These are phyloP conservation scores for Ciconia boyciana DNA, from an alignment of 2,113 vertebrate genomes.

Conservation along the genomic window DNA sequence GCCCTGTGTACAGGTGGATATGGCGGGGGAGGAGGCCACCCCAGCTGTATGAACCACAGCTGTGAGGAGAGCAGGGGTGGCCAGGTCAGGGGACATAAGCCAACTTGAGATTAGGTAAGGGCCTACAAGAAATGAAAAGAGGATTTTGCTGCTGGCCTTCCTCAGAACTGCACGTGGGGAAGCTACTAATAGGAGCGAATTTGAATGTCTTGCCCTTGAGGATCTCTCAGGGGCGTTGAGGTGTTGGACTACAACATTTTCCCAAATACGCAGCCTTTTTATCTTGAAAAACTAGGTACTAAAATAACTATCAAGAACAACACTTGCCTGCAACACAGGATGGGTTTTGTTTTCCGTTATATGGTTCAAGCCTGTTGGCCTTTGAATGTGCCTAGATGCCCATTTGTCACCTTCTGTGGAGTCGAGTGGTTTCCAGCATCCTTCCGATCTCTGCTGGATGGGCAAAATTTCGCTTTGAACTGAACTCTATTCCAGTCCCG, in stretches of 20 bases:
- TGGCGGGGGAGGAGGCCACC: not conserved
- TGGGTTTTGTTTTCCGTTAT: not conserved
- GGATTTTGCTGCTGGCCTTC: not conserved
- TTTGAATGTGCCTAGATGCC: not conserved
- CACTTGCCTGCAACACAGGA: no score
- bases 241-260: not conserved
- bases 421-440: accelerated
- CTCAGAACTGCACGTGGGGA: not conserved
- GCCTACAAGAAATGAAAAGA: accelerated
- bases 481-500: not conserved
- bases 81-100: accelerated
- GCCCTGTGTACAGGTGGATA: accelerated
- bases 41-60: not conserved
- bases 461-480: accelerated
- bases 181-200: not conserved
- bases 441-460: accelerated
- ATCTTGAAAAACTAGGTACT: not conserved
- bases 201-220: not conserved
- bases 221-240: no score
- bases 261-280: not conserved
- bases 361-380: not conserved
- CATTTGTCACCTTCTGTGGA: no score
- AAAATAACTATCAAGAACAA: not conserved
- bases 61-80: not conserved
- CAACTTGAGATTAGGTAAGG: no score